Conservation (phyloP, 2,113 vertebrate species). For the Psophia crepitans region DNA sequence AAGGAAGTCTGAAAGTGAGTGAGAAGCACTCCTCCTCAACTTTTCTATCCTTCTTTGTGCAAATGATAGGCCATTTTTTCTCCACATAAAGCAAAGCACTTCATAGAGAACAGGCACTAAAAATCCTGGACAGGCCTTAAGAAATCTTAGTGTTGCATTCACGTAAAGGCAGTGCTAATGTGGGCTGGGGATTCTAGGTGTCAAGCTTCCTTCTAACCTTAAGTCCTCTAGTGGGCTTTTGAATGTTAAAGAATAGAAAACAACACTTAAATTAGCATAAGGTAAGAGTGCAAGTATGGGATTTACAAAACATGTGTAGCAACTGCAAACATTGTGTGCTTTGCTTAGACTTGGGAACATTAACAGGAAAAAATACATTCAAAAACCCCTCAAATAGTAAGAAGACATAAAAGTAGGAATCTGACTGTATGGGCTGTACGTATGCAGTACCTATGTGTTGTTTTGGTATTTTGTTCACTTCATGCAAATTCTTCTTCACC, state of each 20-base stretch:
- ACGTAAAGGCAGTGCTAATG: neutral
- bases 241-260: neutral
- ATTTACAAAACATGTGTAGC: neutral
- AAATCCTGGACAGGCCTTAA: neutral
- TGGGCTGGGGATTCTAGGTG: neutral
- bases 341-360: neutral
- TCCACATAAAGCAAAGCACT: neutral
- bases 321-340: neutral
- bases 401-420: neutral
- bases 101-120: neutral
- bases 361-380: neutral
- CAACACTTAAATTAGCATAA: constrained; percentile 2
- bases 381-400: neutral
- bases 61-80: neutral
- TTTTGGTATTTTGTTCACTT: neutral
- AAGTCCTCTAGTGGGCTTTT: neutral
- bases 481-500: neutral
- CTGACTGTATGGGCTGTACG: neutral
- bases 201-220: neutral
- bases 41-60: neutral
- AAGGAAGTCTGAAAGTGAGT: neutral
- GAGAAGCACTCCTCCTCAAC: neutral
- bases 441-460: neutral
- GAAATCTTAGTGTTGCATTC: neutral
- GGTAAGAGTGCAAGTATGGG: neutral